These are phyloP conservation scores for Nomada goodeniana DNA, from an alignment of 2,888 invertebrate species.

Conservation along the genomic window DNA sequence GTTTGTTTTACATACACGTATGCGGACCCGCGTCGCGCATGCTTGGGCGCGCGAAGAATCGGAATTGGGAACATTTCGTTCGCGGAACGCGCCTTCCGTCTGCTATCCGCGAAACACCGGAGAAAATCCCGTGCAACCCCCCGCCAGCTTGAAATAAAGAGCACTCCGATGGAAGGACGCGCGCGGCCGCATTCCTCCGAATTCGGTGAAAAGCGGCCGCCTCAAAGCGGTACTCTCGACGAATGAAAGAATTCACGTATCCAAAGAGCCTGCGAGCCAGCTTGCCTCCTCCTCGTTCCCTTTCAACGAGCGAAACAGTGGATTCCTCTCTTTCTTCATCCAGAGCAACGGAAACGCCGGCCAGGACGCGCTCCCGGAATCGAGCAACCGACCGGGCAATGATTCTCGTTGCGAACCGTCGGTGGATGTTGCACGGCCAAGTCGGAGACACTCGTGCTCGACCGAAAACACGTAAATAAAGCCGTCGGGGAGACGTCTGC, in stretches of 20 bases:
- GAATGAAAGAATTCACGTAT: conserved; percentile 26
- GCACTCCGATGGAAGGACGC: conserved; percentile 17
- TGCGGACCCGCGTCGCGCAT: background rate
- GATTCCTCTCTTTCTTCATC: background rate
- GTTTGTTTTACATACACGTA: too few relatives aligned
- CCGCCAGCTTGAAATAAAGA: conserved; percentile 13
- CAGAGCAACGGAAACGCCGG: conserved; percentile 25
- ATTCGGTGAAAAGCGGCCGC: conserved; percentile 10
- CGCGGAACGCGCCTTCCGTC: conserved; percentile 5
- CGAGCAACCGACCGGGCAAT: conserved; percentile 23
- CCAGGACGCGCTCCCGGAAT: conserved; percentile 41
- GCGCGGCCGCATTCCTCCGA: background rate
- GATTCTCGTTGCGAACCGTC: conserved; percentile 49
- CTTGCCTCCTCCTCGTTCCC: background rate
- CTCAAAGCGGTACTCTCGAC: conserved; percentile 2
- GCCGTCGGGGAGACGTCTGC: conserved; percentile 14
- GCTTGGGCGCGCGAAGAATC: background rate
- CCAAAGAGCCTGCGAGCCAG: conserved; percentile 16
- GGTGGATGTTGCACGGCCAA: conserved; percentile 43
- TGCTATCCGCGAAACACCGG: conserved; percentile 13
- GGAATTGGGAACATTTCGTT: conserved; percentile 1
- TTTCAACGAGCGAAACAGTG: background rate
- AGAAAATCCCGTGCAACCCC: background rate
- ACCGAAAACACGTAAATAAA: conserved; percentile 74
- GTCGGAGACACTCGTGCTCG: conserved; percentile 58